Evolutionary conservation across 1,140 invertebrate species (phyloP), one percentile per base, ranked within the genome.

Genomic region (Drosophila pectinifera): DNA sequence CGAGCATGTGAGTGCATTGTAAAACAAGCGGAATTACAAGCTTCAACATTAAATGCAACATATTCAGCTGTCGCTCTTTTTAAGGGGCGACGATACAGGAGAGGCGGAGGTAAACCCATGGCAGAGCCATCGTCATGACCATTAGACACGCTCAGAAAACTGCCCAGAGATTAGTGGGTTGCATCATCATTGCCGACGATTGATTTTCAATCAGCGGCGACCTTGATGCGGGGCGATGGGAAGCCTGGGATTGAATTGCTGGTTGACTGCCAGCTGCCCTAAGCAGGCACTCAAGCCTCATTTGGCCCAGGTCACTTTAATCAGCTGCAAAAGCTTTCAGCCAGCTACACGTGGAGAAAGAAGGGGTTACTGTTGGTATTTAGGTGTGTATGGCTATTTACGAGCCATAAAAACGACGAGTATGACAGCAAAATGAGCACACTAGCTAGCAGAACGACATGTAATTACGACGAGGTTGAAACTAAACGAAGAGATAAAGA

Each of bases 1-100:
- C 46, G 43, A 28, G 51, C 57, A 53, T 54, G 63, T 61, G 75
- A 51, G 56, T 55, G 69, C 63, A 61, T 73, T 89, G 79, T 89
- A 83, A 73, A 89, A 88, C 83, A 88, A 77, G 67, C 16, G 48
- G 67, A 62, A 89, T 88, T 88, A 88, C 83, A 89, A 73, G 79
- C 53, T 48, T 53, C 65, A 78, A 82, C 74, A 86, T 88, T 82
- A 73, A 82, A 82, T 76, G 65, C 64, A 67, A 81, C 69, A 85
- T 80, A 61, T 57, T 59, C 78, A 72, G 59, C 55, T 80, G 64
- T 54, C 36, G 28, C 48, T 56, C 14, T 24, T 38, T 7, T 13
- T 1, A 8, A 16, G n/a, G 39, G 39, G 20, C 0, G 38, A 1
- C 7, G 22, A 8, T n/a, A 48, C 5, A 31, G 26, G 11, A 5